Evolutionary conservation across 2,888 invertebrate genomes (phyloP), one percentile per base, ranked within the genome.

Genomic region (Suillia variegata): DNA sequence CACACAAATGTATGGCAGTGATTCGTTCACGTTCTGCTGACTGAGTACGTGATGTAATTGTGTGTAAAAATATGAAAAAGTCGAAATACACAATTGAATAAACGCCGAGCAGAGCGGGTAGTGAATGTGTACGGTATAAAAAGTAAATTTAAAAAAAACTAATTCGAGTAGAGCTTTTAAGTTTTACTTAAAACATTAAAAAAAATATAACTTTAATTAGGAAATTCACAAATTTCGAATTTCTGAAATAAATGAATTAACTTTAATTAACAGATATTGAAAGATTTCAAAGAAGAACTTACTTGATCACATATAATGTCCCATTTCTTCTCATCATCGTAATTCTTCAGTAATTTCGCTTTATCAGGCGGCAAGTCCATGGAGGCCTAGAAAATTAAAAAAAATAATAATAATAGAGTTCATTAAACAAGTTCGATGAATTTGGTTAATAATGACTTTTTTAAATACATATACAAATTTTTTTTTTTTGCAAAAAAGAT

Each of bases 291-390:
- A n/a, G n/a, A n/a, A n/a, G n/a, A 58, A 73, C 86, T 84, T 82
- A 93, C 93, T 88, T 95, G 97, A 88, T 99, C 98, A 86, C 97
- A 97, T 84, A 99, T 96, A 83, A 99, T 93, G 84, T 99, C 98
- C 98, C 98, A 99, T 85, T 99, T 99, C 84, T 97, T 98, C 82
- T 97, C 95, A 83, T 94, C 91, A 84, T 98, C 97, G 82, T 98
- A 98, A 81, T 92, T 93, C 74, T 93, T 92, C 67, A 96, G 85
- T 38, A 98, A 87, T 84, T 98, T 97, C 74, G 97, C 96, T 84
- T 99, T 99, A 84, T 99, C 98, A 33, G 98, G 96, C 20, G 98
- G 98, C 70, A 99, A 86, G 83, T 99, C 98, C 98, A 98, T 98
- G 63, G 96, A 96, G 56, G 95, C 95, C 97, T 98, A 86, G 6